Evolutionary conservation across 2,113 vertebrate species (phyloP).

Genomic region (Cyprinodon brontotheroides): DNA sequence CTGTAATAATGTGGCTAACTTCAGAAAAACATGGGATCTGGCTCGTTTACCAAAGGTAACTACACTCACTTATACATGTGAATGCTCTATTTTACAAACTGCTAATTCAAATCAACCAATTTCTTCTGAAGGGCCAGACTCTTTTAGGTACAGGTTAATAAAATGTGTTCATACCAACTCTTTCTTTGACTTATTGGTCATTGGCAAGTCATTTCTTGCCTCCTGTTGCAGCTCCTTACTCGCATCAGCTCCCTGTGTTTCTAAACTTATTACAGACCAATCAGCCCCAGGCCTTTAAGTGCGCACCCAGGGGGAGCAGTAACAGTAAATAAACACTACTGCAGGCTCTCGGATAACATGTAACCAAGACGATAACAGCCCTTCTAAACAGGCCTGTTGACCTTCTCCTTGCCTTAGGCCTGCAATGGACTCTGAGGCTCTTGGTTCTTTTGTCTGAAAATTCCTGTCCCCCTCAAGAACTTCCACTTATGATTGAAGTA

Average conservation of each 20-base stretch:
- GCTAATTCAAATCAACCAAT: conserved; percentile 32
- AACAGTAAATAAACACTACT: conserved; percentile 92
- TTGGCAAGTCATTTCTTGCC: conserved; percentile 78
- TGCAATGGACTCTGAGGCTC: conserved; percentile 85
- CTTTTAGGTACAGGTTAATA: neutral
- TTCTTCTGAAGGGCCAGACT: conserved; percentile 15
- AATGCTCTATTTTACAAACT: conserved; percentile 27
- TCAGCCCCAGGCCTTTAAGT: conserved; percentile 84
- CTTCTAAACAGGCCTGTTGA: conserved; percentile 89
- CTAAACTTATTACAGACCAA: conserved; percentile 92
- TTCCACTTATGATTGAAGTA: conserved; percentile 66
- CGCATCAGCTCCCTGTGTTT: conserved; percentile 69
- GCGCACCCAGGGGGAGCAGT: conserved; percentile 89
- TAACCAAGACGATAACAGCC: conserved; percentile 87
- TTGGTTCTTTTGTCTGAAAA: conserved; percentile 86
- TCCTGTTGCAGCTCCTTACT: conserved; percentile 70
- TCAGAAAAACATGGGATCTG: too few relatives aligned
- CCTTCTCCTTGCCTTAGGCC: conserved; percentile 88
- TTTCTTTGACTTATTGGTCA: conserved; percentile 74
- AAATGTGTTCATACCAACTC: neutral
- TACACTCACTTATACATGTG: conserved; percentile 26
- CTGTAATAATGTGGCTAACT: neutral
- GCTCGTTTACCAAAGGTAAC: neutral
- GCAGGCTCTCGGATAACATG: conserved; percentile 88
- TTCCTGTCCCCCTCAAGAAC: conserved; percentile 66